Evolutionary conservation across 2,113 vertebrate genomes (phyloP).

Genomic region (Chaenogobius annularis): DNA sequence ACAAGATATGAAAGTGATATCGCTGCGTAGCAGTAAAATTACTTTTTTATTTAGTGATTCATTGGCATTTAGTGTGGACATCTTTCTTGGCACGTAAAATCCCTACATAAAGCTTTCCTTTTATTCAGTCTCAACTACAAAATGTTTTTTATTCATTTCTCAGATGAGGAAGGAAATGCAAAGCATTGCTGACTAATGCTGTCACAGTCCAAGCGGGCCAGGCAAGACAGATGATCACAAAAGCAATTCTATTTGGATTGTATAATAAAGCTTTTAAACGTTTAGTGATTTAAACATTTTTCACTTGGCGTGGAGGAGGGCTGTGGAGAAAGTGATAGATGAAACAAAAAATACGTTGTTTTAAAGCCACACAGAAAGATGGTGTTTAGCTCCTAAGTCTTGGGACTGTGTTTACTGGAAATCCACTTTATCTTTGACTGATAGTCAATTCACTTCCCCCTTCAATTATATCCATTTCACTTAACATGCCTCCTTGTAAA

Average conservation of each 20-base stretch:
- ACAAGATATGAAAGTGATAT: not conserved
- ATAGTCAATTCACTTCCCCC: slow-evolving; percentile 43
- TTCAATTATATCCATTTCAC: slow-evolving; percentile 39
- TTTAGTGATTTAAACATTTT: slow-evolving; percentile 72
- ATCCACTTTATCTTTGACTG: slow-evolving; percentile 44
- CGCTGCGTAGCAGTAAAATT: not conserved
- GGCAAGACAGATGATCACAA: slow-evolving; percentile 51
- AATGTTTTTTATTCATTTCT: slow-evolving; percentile 3
- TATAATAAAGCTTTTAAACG: slow-evolving; percentile 73
- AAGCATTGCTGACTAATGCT: slow-evolving; percentile 53
- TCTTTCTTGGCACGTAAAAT: slow-evolving; percentile 29
- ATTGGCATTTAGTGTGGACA: slow-evolving; percentile 1
- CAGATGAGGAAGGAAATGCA: slow-evolving; percentile 6
- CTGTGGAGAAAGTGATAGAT: slow-evolving; percentile 69
- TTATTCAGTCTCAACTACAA: slow-evolving; percentile 4
- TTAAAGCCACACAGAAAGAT: slow-evolving; percentile 48
- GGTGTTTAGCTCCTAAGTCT: slow-evolving; percentile 37
- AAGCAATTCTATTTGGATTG: slow-evolving; percentile 67
- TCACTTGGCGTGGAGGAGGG: slow-evolving; percentile 37
- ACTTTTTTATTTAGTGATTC: not conserved
- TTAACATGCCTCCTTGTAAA: slow-evolving; percentile 26
- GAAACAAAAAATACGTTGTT: slow-evolving; percentile 36
- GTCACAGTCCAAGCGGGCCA: slow-evolving; percentile 45
- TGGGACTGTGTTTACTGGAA: slow-evolving; percentile 48
- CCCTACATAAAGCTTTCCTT: slow-evolving; percentile 21